Conservation (phyloP, 2,888 invertebrate genomes). For the Philhelius pedissequus region DNA sequence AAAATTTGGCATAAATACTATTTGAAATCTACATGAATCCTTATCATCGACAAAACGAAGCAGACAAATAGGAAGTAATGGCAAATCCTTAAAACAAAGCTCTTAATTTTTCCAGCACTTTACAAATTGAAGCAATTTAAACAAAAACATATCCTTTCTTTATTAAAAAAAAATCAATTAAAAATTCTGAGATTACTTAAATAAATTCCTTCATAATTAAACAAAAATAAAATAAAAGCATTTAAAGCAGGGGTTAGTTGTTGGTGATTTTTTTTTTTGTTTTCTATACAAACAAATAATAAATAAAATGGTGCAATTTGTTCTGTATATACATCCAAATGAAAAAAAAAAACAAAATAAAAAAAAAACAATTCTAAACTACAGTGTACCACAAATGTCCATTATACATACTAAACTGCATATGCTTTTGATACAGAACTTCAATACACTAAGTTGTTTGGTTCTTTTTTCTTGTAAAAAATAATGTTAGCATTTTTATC, state of each 20-base stretch:
- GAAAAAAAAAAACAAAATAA: slow-evolving; percentile 28
- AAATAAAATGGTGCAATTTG: slow-evolving; percentile 51
- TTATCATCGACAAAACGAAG: no score
- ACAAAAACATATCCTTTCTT: not conserved
- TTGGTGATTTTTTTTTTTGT: slow-evolving; percentile 23
- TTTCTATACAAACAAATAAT: slow-evolving; percentile 16
- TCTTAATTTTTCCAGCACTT: not conserved
- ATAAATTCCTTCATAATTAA: not conserved
- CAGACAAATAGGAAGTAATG: no score
- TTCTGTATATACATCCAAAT: slow-evolving; percentile 58
- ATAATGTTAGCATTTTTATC: not conserved
- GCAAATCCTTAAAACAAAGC: no score
- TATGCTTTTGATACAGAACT: slow-evolving; percentile 10
- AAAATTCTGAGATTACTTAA: not conserved
- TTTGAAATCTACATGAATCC: no score
- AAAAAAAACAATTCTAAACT: slow-evolving; percentile 48
- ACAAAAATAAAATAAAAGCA: slow-evolving; percentile 32
- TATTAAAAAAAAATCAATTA: not conserved
- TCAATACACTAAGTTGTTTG: not conserved
- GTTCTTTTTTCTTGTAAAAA: not conserved
- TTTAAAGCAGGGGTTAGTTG: slow-evolving; percentile 63
- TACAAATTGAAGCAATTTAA: not conserved
- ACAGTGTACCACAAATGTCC: slow-evolving; percentile 64
- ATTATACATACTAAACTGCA: slow-evolving; percentile 13
- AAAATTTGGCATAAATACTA: no score